Evolutionary conservation across 2,797 vertebrate species (phyloP).

Genomic region (Gastrophryne carolinensis): DNA sequence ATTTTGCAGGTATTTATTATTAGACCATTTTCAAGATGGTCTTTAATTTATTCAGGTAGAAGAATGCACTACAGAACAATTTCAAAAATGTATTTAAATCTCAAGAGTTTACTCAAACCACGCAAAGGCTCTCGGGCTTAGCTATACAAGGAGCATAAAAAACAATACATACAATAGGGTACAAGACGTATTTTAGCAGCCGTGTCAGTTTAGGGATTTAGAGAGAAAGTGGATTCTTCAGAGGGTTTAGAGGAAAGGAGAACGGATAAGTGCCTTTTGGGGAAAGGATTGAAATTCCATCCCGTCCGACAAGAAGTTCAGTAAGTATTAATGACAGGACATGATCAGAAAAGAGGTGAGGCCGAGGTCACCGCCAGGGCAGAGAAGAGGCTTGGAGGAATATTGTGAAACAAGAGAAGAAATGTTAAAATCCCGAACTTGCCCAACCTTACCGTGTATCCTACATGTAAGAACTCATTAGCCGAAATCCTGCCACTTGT

Average conservation of each 20-base stretch:
- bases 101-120: constrained; percentile 9
- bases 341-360: constrained; percentile 14
- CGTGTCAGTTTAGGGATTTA: constrained; percentile 3
- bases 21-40: no score
- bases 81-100: constrained; percentile 15
- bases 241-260: constrained; percentile 4
- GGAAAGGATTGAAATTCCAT: constrained; percentile 29
- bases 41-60: neutral
- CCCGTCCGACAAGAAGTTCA: constrained; percentile 13
- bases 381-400: constrained; percentile 14
- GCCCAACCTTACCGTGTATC: neutral
- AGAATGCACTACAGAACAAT: neutral
- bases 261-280: constrained; percentile 28
- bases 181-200: constrained; percentile 9
- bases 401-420: constrained; percentile 16
- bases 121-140: neutral
- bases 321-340: constrained; percentile 37
- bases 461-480: neutral
- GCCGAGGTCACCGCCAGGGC: constrained; percentile 16
- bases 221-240: constrained; percentile 34
- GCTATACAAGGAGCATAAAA: neutral
- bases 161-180: constrained; percentile 18
- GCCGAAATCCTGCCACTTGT: neutral
- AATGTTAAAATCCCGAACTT: constrained; percentile 7
- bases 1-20: no score